Conservation (phyloP, 2,113 vertebrate species). For the Apodemus speciosus region DNA sequence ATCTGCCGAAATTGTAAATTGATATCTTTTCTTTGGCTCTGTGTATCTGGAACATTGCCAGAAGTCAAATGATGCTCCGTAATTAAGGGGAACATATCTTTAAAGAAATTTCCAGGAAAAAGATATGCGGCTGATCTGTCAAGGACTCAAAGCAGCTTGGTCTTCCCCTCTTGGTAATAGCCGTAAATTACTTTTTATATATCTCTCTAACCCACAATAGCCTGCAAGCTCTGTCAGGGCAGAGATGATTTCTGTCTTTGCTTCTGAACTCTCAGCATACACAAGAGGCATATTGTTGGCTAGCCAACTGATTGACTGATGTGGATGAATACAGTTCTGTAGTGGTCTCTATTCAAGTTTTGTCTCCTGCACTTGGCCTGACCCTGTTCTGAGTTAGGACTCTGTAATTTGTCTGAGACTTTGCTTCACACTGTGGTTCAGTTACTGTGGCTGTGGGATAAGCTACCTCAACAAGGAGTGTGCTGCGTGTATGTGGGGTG, state of each 20-base stretch:
- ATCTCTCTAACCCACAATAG: background rate
- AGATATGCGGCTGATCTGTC: constrained; percentile 26
- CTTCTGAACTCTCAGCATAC: background rate
- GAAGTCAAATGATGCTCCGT: constrained; percentile 1
- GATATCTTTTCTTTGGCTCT: constrained; percentile 17
- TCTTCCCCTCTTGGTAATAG: constrained; percentile 4
- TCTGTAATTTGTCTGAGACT: constrained; percentile 18
- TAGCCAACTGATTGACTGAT: background rate
- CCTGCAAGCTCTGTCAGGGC: background rate
- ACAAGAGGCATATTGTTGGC: constrained; percentile 6
- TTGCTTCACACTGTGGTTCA: background rate
- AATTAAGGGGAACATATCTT: constrained; percentile 44
- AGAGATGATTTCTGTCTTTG: constrained; percentile 27
- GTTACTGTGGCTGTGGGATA: background rate
- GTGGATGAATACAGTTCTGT: background rate
- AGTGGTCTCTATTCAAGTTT: background rate
- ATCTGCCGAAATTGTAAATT: constrained; percentile 45
- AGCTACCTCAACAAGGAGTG: background rate
- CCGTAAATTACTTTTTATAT: background rate
- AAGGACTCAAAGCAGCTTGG: background rate
- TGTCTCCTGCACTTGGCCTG: background rate
- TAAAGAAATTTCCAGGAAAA: constrained; percentile 59
- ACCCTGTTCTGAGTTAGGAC: constrained; percentile 12
- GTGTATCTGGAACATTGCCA: constrained; percentile 30
- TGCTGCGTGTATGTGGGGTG: background rate